Evolutionary conservation across 2,888 invertebrate species (phyloP).

Genomic region (Caenorhabditis becei): DNA sequence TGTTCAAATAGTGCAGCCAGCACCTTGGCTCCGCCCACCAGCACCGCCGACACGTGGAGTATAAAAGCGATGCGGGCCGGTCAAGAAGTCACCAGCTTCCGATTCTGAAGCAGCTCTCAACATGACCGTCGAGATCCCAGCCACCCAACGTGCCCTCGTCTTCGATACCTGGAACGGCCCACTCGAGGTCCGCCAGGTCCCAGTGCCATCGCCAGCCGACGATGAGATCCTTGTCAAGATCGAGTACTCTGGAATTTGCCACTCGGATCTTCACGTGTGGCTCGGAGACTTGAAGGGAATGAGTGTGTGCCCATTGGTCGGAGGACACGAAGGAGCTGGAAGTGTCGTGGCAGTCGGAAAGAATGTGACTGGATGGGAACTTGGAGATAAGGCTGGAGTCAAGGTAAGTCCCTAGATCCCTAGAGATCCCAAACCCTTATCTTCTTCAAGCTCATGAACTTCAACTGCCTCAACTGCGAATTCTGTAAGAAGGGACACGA

Average conservation of each 20-base stretch:
- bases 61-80: constrained; percentile 33
- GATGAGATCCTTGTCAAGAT: constrained; percentile 69
- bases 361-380: constrained; percentile 65
- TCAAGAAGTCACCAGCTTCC: constrained; percentile 38
- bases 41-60: constrained; percentile 48
- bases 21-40: constrained; percentile 39
- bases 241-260: constrained; percentile 70
- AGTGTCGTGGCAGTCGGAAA: constrained; percentile 66
- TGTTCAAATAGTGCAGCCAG: constrained; percentile 55
- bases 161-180: constrained; percentile 62
- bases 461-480: constrained; percentile 69
- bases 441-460: constrained; percentile 68
- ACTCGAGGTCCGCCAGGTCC: constrained; percentile 57
- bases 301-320: constrained; percentile 64
- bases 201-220: constrained; percentile 62
- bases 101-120: constrained; percentile 29
- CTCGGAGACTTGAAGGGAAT: constrained; percentile 60
- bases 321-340: constrained; percentile 74
- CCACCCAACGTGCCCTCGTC: constrained; percentile 63
- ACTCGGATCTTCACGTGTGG: constrained; percentile 69
- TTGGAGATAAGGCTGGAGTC: constrained; percentile 71
- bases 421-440: not conserved
- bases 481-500: constrained; percentile 70
- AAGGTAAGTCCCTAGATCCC: constrained; percentile 51
- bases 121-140: constrained; percentile 55